phyloP scores from a whole-genome alignment of 1,140 invertebrate genomes.

The Zaprionus davidi region DNA sequence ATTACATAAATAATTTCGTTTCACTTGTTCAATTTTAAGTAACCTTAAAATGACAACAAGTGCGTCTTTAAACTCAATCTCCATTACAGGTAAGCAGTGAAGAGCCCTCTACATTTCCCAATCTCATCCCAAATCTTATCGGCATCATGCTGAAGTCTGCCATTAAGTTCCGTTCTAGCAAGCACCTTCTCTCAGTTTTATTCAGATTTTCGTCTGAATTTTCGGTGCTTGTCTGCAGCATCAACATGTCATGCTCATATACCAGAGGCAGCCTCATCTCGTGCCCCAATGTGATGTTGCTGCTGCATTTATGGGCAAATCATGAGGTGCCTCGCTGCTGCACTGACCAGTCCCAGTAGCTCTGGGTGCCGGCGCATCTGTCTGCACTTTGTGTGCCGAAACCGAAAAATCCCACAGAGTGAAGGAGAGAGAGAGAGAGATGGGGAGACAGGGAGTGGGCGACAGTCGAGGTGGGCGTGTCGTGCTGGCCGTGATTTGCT shows the following conservation, averaged over 20 bases:
- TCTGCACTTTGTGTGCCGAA: constrained; percentile 17
- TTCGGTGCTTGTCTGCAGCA: constrained; percentile 38
- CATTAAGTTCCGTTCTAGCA: background rate
- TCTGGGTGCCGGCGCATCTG: constrained; percentile 2
- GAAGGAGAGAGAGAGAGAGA: background rate
- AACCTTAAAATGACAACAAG: background rate
- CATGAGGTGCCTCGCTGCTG: constrained; percentile 76
- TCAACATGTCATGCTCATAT: constrained; percentile 43
- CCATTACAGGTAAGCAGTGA: background rate
- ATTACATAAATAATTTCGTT: no score
- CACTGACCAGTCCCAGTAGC: constrained; percentile 33
- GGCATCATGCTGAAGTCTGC: background rate
- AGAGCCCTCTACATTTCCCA: background rate
- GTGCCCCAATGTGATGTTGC: constrained; percentile 13
- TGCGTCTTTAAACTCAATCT: background rate
- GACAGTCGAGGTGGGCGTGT: constrained; percentile 57
- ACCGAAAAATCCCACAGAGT: constrained; percentile 14
- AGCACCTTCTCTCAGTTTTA: constrained; percentile 10
- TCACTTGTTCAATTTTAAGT: no score
- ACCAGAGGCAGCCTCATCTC: background rate
- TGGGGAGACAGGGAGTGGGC: background rate
- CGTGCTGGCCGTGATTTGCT: constrained; percentile 72
- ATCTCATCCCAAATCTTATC: background rate
- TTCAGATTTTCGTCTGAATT: constrained; percentile 28
- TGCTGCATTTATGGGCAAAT: constrained; percentile 74